A percentile compares a stretch with the other conserved stretches of the same genome.
Evolutionary conservation across 1,140 invertebrate species (phyloP).

Genomic region (Portunus trituberculatus): DNA sequence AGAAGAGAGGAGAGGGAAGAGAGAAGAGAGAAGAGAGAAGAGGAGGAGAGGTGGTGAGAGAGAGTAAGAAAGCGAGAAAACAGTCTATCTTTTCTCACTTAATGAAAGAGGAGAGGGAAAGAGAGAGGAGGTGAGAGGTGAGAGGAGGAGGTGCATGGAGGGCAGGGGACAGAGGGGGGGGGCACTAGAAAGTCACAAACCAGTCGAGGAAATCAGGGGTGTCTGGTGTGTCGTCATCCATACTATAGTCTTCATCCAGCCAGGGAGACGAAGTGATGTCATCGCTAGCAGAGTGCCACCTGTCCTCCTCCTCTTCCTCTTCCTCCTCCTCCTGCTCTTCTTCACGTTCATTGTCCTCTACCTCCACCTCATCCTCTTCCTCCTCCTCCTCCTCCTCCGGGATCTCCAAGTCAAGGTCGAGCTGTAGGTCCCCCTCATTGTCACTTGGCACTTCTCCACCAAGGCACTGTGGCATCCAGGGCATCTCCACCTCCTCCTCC

Average conservation of each 20-base stretch:
- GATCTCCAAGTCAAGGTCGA: not conserved
- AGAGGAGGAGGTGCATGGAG: not conserved
- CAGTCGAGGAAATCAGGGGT: not conserved
- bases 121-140: not conserved
- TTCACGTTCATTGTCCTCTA: not conserved
- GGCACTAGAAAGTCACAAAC: not conserved
- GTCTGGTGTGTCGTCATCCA: constrained; percentile 24
- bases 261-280: not conserved
- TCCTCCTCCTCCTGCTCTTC: constrained; percentile 31
- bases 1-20: too few species aligned
- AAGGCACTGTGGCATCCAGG: not conserved
- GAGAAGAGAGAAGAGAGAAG: too few species aligned
- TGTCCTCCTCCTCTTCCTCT: constrained; percentile 46
- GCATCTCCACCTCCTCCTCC: not conserved
- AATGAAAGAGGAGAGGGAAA: too few species aligned
- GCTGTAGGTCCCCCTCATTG: not conserved
- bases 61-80: too few species aligned
- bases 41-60: too few species aligned
- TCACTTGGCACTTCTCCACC: not conserved
- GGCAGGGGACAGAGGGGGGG: not conserved
- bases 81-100: too few species aligned
- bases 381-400: not conserved
- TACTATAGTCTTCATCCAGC: not conserved
- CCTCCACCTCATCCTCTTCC: not conserved
- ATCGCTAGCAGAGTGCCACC: constrained; percentile 40